phyloP scores from a whole-genome alignment of 2,113 vertebrate species.

The Indri indri region DNA sequence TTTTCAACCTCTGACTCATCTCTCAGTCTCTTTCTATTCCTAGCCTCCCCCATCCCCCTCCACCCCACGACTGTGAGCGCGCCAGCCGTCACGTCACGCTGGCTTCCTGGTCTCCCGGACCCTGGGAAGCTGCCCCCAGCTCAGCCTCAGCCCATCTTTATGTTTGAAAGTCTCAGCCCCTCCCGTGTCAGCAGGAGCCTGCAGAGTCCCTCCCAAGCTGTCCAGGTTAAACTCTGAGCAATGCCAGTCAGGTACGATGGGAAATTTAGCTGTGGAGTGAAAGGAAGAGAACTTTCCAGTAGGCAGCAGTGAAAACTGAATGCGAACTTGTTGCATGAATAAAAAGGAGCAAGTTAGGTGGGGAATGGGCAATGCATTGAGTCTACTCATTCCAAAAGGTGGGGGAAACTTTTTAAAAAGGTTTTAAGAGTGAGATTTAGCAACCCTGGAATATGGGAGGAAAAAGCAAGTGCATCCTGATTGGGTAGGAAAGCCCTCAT shows the following conservation, averaged over 20 bases:
- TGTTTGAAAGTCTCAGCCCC: background rate
- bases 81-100: background rate
- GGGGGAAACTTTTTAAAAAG: accelerated
- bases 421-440: background rate
- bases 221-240: constrained; percentile 4
- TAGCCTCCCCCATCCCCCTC: background rate
- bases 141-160: constrained; percentile 34
- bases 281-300: background rate
- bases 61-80: accelerated
- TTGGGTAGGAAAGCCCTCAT: accelerated
- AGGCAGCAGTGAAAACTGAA: background rate
- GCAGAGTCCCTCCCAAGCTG: background rate
- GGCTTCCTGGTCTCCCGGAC: background rate
- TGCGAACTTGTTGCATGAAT: background rate
- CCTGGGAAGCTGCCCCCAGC: background rate
- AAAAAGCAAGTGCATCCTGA: accelerated
- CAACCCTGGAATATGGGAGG: accelerated
- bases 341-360: background rate
- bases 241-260: background rate
- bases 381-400: background rate
- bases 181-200: background rate
- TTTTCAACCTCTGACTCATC: constrained; percentile 46
- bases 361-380: background rate
- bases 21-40: background rate
- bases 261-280: background rate